Evolutionary conservation across 92 coral and sea anemone species (phyloP), one percentile per base, ranked within the genome.

Genomic region (Muricea muricata): DNA sequence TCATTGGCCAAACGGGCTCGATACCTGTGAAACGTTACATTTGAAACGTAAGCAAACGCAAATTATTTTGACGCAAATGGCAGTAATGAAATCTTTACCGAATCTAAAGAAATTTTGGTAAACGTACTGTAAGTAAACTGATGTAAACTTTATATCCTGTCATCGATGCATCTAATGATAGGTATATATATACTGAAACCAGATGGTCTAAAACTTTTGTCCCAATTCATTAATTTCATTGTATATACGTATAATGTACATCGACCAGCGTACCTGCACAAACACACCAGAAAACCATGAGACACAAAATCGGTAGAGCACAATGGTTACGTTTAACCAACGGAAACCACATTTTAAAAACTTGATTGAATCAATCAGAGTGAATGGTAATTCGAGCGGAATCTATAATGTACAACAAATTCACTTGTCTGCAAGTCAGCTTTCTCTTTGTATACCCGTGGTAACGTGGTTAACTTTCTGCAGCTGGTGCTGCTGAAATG

Each of bases 381-480:
- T 1, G 34, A 46, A 74, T n/a, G n/a, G n/a, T n/a, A n/a, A n/a
- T 46, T 74, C 14, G 63, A n/a, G 23, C 61, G 80, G 48, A 18
- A 45, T 55, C 46, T 74, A n/a, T 63, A 24, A 50, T 74, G 17
- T 50, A 45, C 9, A 74, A 20, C 34, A 25, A 15, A 15, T 48
- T 47, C 78, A 72, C 54, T 9, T 72, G 78, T 10, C 78, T 34
- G 26, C 68, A 29, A 34, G 68, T n/a, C n/a, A 60, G 68, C n/a
- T 60, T 60, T 60, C 65, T 14, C 26, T 60, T 23, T 60, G n/a
- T n/a, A n/a, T n/a, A n/a, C n/a, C n/a, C n/a, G n/a, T n/a, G n/a
- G n/a, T n/a, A n/a, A 0, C 33, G 32, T 9, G 32, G 68, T 34
- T 28, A 28, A 3, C 68, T 24, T 24, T 34, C 68, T 18, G n/a